Evolutionary conservation across 2,797 vertebrate species (phyloP).

Genomic region (Pseudopleuronectes americanus): DNA sequence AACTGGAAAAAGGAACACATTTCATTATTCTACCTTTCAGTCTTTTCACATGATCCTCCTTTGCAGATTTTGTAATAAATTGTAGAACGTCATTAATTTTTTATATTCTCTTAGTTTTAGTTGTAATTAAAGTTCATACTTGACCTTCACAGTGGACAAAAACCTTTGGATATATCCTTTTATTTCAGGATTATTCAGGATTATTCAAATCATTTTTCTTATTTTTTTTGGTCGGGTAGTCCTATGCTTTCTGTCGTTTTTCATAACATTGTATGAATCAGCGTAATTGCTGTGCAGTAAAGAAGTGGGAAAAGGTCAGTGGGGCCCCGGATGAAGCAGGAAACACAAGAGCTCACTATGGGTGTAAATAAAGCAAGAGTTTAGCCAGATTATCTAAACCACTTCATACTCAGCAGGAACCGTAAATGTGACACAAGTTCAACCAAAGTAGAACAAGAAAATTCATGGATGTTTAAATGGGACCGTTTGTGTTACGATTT

Average conservation of each 20-base stretch:
- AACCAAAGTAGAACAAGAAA: conserved; percentile 7
- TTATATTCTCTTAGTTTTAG: not conserved
- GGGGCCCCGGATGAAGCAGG: not conserved
- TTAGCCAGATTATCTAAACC: conserved; percentile 2
- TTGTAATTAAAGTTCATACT: not conserved
- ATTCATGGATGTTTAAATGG: not conserved
- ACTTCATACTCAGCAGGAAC: not conserved
- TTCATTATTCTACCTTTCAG: not conserved
- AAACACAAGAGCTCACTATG: not conserved
- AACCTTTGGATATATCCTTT: not conserved
- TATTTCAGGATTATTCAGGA: not conserved
- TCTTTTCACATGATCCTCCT: not conserved
- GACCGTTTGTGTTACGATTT: not conserved
- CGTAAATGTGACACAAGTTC: not conserved
- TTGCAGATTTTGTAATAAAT: too few relatives aligned
- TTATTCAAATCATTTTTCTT: not conserved
- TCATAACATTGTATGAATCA: not conserved
- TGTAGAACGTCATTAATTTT: not conserved
- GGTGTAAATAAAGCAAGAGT: not conserved
- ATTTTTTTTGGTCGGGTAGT: not conserved
- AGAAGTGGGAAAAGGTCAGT: too few relatives aligned
- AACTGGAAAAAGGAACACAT: too few relatives aligned
- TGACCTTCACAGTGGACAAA: not conserved
- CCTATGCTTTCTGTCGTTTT: not conserved
- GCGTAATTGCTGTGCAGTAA: not conserved